Percentiles rank a stretch among this genome's conserved stretches.
These are phyloP conservation scores for Buathra laborator DNA, from an alignment of 2,888 invertebrate genomes.

Conservation along the genomic window DNA sequence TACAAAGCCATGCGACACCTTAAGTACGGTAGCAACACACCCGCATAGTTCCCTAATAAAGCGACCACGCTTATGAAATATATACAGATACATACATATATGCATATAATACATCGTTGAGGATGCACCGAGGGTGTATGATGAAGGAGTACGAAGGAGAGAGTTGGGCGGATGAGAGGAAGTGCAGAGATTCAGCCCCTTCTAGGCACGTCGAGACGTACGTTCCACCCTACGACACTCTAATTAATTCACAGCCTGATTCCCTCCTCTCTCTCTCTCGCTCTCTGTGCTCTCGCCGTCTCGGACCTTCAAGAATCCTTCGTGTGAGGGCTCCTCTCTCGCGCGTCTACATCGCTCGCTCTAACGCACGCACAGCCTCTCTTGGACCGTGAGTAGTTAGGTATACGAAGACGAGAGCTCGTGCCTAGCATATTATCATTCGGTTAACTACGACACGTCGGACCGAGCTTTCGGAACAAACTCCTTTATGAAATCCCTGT, in stretches of 20 bases:
- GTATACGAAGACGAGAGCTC: conserved; percentile 5
- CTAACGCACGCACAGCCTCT: conserved; percentile 24
- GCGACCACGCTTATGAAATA: conserved; percentile 2
- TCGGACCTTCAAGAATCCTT: conserved; percentile 3
- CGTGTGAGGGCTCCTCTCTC: background rate
- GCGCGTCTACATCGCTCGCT: background rate
- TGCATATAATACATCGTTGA: conserved; percentile 12
- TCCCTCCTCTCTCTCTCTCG: conserved; percentile 35
- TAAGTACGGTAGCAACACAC: background rate
- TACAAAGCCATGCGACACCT: background rate
- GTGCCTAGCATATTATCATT: conserved; percentile 43
- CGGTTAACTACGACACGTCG: conserved; percentile 41
- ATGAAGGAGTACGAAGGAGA: conserved; percentile 6
- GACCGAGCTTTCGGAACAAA: conserved; percentile 21
- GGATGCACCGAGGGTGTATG: conserved; percentile 35
- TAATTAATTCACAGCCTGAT: conserved; percentile 53
- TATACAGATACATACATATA: conserved; percentile 11
- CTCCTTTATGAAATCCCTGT: background rate
- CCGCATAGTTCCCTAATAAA: conserved; percentile 29
- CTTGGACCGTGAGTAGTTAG: background rate
- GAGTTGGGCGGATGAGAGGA: conserved; percentile 4
- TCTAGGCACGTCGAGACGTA: conserved; percentile 30
- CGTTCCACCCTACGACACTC: conserved; percentile 25
- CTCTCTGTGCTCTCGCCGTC: background rate
- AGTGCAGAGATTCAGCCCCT: conserved; percentile 41